Percentiles rank a stretch among this genome's conserved stretches.
These are phyloP conservation scores for Dynastes hyllus DNA, from an alignment of 2,888 invertebrate species.

Conservation along the genomic window DNA sequence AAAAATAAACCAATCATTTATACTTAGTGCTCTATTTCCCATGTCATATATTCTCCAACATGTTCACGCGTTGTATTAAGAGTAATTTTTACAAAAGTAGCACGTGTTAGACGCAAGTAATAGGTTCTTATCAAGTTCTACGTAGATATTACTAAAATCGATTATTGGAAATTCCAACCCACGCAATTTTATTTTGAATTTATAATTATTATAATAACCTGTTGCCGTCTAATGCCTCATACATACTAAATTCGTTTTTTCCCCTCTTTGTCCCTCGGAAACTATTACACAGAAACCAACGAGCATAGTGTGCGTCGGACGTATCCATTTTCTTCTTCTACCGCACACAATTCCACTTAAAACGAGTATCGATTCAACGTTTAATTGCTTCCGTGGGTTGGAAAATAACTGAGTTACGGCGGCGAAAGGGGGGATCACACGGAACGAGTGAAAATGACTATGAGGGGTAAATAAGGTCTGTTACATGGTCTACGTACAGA, in stretches of 20 bases:
- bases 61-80: too few relatives aligned
- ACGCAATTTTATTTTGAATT: background rate
- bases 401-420: constrained; percentile 31
- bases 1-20: too few relatives aligned
- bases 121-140: too few relatives aligned
- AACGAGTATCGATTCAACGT: constrained; percentile 37
- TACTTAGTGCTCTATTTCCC: too few relatives aligned
- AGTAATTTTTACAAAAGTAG: too few relatives aligned
- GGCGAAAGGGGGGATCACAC: background rate
- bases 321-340: constrained; percentile 37
- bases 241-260: background rate
- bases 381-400: constrained; percentile 41
- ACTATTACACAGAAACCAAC: constrained; percentile 2
- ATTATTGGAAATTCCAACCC: background rate
- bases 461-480: constrained; percentile 33
- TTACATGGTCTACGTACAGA: constrained; percentile 12
- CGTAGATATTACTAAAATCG: background rate
- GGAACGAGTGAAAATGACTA: constrained; percentile 27
- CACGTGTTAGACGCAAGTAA: too few relatives aligned
- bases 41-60: too few relatives aligned
- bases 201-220: constrained; percentile 31
- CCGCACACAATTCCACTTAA: constrained; percentile 35
- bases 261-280: constrained; percentile 15
- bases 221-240: background rate
- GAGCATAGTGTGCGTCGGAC: constrained; percentile 16